Percentiles rank a stretch among this genome's conserved stretches.
phyloP scores from a whole-genome alignment of 2,113 vertebrate genomes.

The Melanerpes formicivorus region DNA sequence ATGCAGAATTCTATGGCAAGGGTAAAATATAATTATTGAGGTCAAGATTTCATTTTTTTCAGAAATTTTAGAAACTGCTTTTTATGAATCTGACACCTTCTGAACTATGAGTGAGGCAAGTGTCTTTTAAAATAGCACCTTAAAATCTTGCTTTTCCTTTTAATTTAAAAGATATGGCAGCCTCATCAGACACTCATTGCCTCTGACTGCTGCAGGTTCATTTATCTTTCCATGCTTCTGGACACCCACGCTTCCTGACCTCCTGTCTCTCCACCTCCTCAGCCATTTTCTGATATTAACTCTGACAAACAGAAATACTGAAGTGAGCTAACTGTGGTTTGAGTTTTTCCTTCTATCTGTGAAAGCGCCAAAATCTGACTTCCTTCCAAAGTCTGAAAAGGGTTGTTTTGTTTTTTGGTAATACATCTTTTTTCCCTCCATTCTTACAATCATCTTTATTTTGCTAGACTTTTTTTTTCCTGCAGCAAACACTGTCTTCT shows the following conservation, averaged over 20 bases:
- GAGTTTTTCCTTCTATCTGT: background rate
- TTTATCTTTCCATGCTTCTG: slow-evolving; percentile 14
- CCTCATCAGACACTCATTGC: background rate
- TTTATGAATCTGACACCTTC: background rate
- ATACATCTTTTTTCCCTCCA: background rate
- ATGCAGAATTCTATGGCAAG: background rate
- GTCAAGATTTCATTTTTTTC: background rate
- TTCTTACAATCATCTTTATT: background rate
- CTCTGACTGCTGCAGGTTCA: background rate
- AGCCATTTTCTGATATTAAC: slow-evolving; percentile 39
- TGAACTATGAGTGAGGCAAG: background rate
- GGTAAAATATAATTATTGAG: background rate
- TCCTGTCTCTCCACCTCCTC: slow-evolving; percentile 10
- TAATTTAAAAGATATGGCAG: background rate
- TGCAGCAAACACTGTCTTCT: background rate
- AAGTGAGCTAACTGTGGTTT: background rate
- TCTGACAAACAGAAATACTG: slow-evolving; percentile 37
- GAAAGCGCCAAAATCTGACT: slow-evolving; percentile 3
- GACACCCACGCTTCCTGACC: slow-evolving; percentile 11
- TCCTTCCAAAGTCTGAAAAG: background rate
- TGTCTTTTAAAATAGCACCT: background rate
- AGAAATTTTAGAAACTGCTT: background rate
- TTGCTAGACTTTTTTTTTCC: background rate
- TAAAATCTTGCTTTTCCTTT: background rate
- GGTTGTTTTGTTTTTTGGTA: background rate